Percentiles rank a stretch among this genome's conserved stretches.
phyloP scores from a whole-genome alignment of 1,140 invertebrate genomes.

The Drosophila busckii region DNA sequence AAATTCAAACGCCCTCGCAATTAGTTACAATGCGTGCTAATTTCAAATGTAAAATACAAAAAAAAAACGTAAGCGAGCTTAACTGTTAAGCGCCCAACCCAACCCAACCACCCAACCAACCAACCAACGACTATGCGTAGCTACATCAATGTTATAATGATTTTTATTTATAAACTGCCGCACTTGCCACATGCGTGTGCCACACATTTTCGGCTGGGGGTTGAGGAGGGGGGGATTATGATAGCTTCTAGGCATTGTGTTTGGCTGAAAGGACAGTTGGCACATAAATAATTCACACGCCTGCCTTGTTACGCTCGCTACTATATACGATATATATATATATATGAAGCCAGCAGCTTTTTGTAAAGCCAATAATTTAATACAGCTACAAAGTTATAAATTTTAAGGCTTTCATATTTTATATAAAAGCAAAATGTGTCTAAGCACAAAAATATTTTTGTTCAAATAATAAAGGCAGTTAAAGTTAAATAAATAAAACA shows the following conservation, averaged over 20 bases:
- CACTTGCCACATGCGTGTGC: constrained; percentile 48
- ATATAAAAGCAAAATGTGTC: too few relatives aligned
- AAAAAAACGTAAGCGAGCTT: constrained; percentile 30
- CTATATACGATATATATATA: too few relatives aligned
- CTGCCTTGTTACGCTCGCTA: too few relatives aligned
- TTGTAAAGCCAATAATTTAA: too few relatives aligned
- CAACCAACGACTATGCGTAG: neutral
- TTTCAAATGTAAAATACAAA: constrained; percentile 65
- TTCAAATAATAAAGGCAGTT: too few relatives aligned
- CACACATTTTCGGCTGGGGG: too few relatives aligned
- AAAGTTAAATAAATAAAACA: too few relatives aligned
- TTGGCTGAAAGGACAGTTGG: constrained; percentile 47
- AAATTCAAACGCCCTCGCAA: constrained; percentile 57
- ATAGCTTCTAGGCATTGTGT: neutral
- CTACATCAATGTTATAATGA: constrained; percentile 45
- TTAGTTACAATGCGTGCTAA: constrained; percentile 72
- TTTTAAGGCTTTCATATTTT: too few relatives aligned
- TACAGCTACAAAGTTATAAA: too few relatives aligned
- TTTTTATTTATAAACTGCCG: constrained; percentile 68
- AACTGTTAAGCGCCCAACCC: constrained; percentile 16
- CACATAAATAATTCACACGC: constrained; percentile 70
- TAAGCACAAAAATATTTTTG: too few relatives aligned
- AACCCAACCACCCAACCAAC: neutral
- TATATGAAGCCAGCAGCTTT: too few relatives aligned
- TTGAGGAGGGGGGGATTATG: neutral